Evolutionary conservation across 2,888 invertebrate species (phyloP).

Genomic region (Cloeon dipterum): DNA sequence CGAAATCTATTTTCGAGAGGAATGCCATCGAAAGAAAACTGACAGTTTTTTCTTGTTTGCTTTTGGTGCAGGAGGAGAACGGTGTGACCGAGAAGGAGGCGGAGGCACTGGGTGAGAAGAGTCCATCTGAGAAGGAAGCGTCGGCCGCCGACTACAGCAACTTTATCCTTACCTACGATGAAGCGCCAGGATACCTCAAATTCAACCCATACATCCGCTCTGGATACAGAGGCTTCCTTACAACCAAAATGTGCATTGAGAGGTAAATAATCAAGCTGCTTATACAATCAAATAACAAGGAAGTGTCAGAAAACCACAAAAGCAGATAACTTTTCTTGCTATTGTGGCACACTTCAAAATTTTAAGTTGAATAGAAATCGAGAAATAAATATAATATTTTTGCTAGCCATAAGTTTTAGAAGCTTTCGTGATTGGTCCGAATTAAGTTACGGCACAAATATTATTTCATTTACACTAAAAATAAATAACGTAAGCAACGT

Average conservation of each 20-base stretch:
- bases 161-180: constrained; percentile 18
- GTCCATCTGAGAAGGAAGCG: constrained; percentile 3
- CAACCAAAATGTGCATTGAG: constrained; percentile 63
- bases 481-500: too few species aligned
- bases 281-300: constrained; percentile 1
- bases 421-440: too few species aligned
- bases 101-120: background rate
- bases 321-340: background rate
- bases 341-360: too few species aligned
- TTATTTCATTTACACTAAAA: too few species aligned
- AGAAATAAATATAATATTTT: too few species aligned
- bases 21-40: too few species aligned
- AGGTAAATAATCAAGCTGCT: constrained; percentile 29
- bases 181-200: constrained; percentile 63
- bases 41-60: background rate
- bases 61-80: constrained; percentile 3
- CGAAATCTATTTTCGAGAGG: too few species aligned
- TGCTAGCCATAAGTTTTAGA: too few species aligned
- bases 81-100: constrained; percentile 3
- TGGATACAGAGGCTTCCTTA: constrained; percentile 65
- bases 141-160: constrained; percentile 1
- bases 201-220: constrained; percentile 67
- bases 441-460: too few species aligned
- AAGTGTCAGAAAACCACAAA: background rate
- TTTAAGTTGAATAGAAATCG: too few species aligned